Evolutionary conservation across 2,888 invertebrate species (phyloP), one percentile per base, ranked within the genome.

Genomic region (Chloroclysta siterata): DNA sequence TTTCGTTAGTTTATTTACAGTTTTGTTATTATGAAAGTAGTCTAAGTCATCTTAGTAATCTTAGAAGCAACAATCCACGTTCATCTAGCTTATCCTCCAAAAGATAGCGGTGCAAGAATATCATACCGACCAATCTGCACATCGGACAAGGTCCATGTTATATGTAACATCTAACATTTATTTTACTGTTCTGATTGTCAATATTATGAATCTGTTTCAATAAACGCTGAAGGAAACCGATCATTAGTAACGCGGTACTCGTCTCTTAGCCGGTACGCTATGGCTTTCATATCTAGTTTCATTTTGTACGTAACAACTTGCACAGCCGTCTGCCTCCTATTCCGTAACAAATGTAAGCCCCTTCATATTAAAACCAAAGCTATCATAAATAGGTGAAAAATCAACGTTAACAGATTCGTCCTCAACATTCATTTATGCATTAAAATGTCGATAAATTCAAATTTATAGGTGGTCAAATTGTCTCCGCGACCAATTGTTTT

Each of bases 401-500:
- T 65, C 48, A 68, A 60, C 69, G 53, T 57, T 73, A 74, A 69
- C 68, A 61, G 68, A 69, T 74, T 72, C 66, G 73, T 72, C 77
- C 77, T 78, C 78, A 74, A 75, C 75, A 72, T 73, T 72, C 72
- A 68, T 73, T 65, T 63, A 69, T 65, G 66, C 63, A 69, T 72
- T 72, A 64, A 70, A 68, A 71, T 70, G 68, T 70, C 71, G 71
- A 74, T 76, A 79, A 73, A 78, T 76, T 77, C 70, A 75, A 78
- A 79, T 75, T 79, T 78, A 72, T 72, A 69, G 71, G 71, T 74
- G 74, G 67, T 70, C 73, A 72, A 69, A 74, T 76, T 79, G 78
- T 82, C 83, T 81, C 73, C 71, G 72, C 72, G 69, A 69, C 80
- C 87, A 89, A 88, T 89, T 89, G 87, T 74, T 76, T 81, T 83